Percentiles rank a stretch among this genome's conserved stretches.
Conservation (phyloP, 35 echinoderm and acorn worm species). For the Apostichopus parvimensis region DNA sequence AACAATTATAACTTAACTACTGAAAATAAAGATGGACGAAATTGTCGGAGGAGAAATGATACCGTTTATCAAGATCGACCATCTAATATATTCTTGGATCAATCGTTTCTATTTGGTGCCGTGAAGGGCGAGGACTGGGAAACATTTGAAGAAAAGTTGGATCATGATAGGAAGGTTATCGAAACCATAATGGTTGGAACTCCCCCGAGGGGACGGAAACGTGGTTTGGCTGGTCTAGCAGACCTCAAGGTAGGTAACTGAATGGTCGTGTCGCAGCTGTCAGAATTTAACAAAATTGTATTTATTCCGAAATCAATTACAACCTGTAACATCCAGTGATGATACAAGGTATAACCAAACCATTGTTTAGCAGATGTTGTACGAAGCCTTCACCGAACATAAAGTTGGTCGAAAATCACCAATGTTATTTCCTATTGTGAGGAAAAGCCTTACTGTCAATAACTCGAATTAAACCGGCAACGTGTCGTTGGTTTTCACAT, state of each 20-base stretch:
- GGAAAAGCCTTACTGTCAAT: too few species aligned
- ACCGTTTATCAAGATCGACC: constrained; percentile 57
- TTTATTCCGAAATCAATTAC: not conserved
- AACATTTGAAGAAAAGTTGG: constrained; percentile 51
- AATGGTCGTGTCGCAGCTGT: too few species aligned
- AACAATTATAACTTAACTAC: constrained; percentile 20
- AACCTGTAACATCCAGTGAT: not conserved
- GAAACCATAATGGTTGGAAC: constrained; percentile 63
- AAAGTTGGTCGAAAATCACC: too few species aligned
- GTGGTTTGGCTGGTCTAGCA: constrained; percentile 49
- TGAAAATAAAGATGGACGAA: constrained; percentile 44
- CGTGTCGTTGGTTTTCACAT: too few species aligned
- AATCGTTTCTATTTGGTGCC: constrained; percentile 21
- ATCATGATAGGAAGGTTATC: constrained; percentile 52
- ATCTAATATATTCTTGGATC: constrained; percentile 52
- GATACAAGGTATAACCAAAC: not conserved
- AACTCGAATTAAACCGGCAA: too few species aligned
- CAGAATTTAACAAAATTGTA: not conserved
- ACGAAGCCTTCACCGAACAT: too few species aligned
- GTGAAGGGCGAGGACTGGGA: constrained; percentile 15
- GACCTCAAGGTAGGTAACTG: constrained; percentile 47
- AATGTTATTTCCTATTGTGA: too few species aligned
- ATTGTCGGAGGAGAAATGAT: constrained; percentile 33
- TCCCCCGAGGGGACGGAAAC: constrained; percentile 4
- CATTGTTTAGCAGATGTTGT: too few species aligned